Base-by-base conservation (phyloP, 92 coral and sea anemone genomes). In the Phymanthus crucifer region DNA sequence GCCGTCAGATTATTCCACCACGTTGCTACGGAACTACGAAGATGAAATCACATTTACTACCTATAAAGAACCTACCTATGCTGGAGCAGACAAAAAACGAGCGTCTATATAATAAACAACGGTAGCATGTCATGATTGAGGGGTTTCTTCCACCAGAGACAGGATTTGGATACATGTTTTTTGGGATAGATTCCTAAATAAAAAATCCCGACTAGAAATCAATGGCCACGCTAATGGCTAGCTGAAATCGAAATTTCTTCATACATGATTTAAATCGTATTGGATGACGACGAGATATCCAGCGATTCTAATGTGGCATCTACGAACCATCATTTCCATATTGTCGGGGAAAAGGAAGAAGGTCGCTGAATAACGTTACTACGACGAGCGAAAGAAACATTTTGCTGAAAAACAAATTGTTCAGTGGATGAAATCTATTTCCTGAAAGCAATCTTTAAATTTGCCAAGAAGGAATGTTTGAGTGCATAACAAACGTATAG, bases 1-100 rank as follows among this genome's bases (percentile, higher is more conserved):
- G 21, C 80, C 93, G 10, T 83, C 91, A 9, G 99, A 96, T 47
- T 90, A 91, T 67, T 88, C 97, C 0, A 89, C 98, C 0, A 94
- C 97, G 3, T 66, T 96, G 45, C 86, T 96, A 1, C 86, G 97
- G 38, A 93, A 96, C 70, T 96, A 86, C 66, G 99, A 96, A 61
- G 99, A 96, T 34, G 98, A 96, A 71, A 87, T 96, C 32, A 87
- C 98, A 27, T 96, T 95, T 36, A 89, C 99, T 5, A 93, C 99
- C 19, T 96, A 96, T 56, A 79, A 83, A 33, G 79, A 75, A 32
- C 86, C 86, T 0, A 40, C 56, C 2, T 74, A 73, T 72, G 87
- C 87, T 34, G 87, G 88, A 66, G 77, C 88, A 27, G 88, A 91
- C 31, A 81, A 91, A 34, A 92, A 93, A 37, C 83, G 99, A 17